Conservation (phyloP, 2,113 vertebrate genomes). For the Nyctibius bracteatus region DNA sequence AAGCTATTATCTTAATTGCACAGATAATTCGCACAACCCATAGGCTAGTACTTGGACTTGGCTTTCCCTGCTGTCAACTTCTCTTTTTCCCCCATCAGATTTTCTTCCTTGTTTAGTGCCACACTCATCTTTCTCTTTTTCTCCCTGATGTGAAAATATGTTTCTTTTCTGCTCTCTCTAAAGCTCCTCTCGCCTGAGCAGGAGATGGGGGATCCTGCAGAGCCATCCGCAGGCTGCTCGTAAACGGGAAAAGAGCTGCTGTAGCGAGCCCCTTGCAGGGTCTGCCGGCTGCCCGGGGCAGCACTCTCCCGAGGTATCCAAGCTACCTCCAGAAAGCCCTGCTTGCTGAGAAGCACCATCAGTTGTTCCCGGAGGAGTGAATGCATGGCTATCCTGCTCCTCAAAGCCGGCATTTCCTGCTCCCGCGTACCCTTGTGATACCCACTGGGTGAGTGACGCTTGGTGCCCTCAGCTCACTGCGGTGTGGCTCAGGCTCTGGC, state of each 20-base stretch:
- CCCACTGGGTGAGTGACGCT: rapidly evolving
- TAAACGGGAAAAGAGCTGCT: not conserved
- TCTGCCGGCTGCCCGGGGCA: not conserved
- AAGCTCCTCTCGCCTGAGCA: not conserved
- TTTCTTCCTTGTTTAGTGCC: slow-evolving; percentile 34
- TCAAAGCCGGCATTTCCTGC: not conserved
- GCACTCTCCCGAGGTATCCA: not conserved
- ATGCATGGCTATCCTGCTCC: not conserved
- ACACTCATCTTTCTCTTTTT: not conserved
- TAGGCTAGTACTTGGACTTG: slow-evolving; percentile 1
- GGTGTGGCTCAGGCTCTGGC: rapidly evolving
- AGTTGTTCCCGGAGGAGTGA: not conserved
- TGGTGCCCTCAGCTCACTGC: rapidly evolving
- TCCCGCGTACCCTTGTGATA: rapidly evolving
- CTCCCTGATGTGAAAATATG: not conserved
- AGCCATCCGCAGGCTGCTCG: not conserved
- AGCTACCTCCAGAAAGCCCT: not conserved
- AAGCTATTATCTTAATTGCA: slow-evolving; percentile 33
- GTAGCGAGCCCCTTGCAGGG: not conserved
- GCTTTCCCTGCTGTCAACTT: not conserved
- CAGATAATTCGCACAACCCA: not conserved
- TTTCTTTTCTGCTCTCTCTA: not conserved
- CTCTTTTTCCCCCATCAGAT: not conserved
- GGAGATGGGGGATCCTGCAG: not conserved
- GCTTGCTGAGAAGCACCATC: not conserved